phyloP scores from a whole-genome alignment of 1,140 invertebrate genomes.

The Pseudomyrmex sp. region DNA sequence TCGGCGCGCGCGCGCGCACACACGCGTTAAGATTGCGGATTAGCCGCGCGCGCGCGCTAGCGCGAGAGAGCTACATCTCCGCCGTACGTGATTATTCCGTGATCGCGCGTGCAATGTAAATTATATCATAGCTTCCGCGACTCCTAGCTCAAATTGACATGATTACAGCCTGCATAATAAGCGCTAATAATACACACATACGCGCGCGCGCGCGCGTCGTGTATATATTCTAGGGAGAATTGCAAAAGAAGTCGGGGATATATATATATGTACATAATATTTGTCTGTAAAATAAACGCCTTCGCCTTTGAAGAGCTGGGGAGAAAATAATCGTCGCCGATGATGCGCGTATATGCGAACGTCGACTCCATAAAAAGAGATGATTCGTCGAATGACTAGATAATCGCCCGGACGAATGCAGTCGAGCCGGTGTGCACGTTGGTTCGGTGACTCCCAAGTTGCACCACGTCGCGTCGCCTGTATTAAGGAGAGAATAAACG shows the following conservation, averaged over 20 bases:
- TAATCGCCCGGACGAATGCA: constrained; percentile 30
- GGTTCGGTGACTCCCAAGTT: constrained; percentile 3
- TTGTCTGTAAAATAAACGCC: not conserved
- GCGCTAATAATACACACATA: constrained; percentile 15
- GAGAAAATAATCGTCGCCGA: constrained; percentile 34
- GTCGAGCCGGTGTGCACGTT: constrained; percentile 2
- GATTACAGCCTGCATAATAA: constrained; percentile 48
- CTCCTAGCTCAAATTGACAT: constrained; percentile 5
- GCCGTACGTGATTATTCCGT: constrained; percentile 26
- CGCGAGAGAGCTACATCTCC: constrained; percentile 3
- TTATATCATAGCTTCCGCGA: constrained; percentile 29
- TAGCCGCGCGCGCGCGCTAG: not conserved
- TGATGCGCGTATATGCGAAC: constrained; percentile 22
- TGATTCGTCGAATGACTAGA: constrained; percentile 44
- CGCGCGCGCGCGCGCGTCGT: too few species aligned
- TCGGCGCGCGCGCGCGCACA: constrained; percentile 1
- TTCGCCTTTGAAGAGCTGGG: constrained; percentile 8
- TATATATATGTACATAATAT: not conserved
- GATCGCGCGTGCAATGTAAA: constrained; percentile 12
- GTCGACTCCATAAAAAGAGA: constrained; percentile 41
- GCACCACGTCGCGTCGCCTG: not conserved
- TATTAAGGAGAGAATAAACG: constrained; percentile 37
- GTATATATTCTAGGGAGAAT: too few species aligned
- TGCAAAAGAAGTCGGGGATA: too few species aligned
- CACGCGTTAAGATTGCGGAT: constrained; percentile 47